Evolutionary conservation across 2,888 invertebrate genomes (phyloP).

Genomic region (Ornithoptera priamus): DNA sequence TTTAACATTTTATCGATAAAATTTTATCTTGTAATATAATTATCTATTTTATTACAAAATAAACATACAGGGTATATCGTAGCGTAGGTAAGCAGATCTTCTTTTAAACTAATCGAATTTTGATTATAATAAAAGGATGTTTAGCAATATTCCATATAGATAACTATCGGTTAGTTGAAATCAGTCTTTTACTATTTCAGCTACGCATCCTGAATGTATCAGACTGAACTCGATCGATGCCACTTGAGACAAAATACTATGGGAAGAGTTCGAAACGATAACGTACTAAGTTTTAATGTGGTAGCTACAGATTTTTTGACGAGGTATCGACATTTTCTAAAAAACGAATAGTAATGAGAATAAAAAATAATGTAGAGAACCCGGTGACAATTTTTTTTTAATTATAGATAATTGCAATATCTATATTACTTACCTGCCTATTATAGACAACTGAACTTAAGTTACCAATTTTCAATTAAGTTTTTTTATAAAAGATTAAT

Average conservation of each 20-base stretch:
- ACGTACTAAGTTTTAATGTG: constrained; percentile 18
- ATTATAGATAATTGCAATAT: too few relatives aligned
- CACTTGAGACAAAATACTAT: constrained; percentile 26
- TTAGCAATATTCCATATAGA: neutral
- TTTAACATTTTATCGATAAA: too few relatives aligned
- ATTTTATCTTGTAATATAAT: too few relatives aligned
- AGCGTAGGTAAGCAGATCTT: neutral
- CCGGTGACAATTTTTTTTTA: too few relatives aligned
- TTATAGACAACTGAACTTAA: too few relatives aligned
- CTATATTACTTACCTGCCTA: too few relatives aligned
- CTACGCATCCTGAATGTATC: constrained; percentile 55
- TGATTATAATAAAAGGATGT: neutral
- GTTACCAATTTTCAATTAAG: too few relatives aligned
- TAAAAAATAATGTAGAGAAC: neutral
- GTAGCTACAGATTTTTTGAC: constrained; percentile 7
- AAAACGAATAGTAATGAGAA: neutral
- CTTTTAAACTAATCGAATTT: neutral
- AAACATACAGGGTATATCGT: too few relatives aligned
- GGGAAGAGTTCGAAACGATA: constrained; percentile 13
- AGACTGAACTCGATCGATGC: constrained; percentile 55
- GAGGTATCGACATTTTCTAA: neutral
- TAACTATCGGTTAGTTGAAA: constrained; percentile 7
- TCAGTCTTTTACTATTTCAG: constrained; percentile 40
- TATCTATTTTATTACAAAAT: too few relatives aligned
- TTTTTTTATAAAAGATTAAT: too few relatives aligned